Percentiles rank a stretch among this genome's conserved stretches.
These are phyloP conservation scores for Carlito syrichta DNA, from an alignment of 2,113 vertebrate species.

Conservation along the genomic window DNA sequence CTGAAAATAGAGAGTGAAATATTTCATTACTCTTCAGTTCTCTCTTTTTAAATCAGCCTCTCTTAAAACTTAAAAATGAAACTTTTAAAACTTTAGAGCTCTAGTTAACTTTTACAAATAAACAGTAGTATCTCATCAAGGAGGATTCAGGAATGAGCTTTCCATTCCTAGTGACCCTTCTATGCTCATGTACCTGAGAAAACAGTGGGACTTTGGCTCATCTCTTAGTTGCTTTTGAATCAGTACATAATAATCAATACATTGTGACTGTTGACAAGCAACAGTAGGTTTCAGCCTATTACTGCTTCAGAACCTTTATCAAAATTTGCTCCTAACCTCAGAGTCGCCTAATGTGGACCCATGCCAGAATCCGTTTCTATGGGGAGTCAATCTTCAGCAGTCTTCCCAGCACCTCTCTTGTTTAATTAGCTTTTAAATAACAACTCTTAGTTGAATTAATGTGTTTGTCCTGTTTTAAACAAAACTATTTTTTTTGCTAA, in stretches of 20 bases:
- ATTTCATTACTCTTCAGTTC: not conserved
- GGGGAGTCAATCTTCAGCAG: not conserved
- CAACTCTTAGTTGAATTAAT: not conserved
- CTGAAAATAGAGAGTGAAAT: not conserved
- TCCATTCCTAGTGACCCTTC: not conserved
- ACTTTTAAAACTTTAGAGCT: not conserved
- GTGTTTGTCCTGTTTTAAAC: slow-evolving; percentile 11
- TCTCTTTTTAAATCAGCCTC: not conserved
- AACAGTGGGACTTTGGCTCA: not conserved
- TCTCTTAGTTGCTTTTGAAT: not conserved
- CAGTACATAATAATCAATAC: not conserved
- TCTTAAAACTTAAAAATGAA: slow-evolving; percentile 9
- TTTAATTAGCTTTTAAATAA: not conserved
- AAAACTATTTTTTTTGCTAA: not conserved
- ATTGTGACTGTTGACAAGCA: not conserved
- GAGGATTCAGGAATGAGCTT: not conserved
- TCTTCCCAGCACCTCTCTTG: not conserved
- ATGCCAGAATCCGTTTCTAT: not conserved
- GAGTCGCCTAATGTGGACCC: not conserved
- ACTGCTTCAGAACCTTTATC: not conserved
- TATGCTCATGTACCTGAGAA: not conserved
- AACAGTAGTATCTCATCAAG: not conserved
- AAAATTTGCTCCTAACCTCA: not conserved
- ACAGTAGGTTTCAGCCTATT: not conserved
- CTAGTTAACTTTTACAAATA: not conserved